Percentiles rank a stretch among this genome's conserved stretches.
Evolutionary conservation across 2,888 invertebrate genomes (phyloP).

Genomic region (Lasioglossum lativentre): DNA sequence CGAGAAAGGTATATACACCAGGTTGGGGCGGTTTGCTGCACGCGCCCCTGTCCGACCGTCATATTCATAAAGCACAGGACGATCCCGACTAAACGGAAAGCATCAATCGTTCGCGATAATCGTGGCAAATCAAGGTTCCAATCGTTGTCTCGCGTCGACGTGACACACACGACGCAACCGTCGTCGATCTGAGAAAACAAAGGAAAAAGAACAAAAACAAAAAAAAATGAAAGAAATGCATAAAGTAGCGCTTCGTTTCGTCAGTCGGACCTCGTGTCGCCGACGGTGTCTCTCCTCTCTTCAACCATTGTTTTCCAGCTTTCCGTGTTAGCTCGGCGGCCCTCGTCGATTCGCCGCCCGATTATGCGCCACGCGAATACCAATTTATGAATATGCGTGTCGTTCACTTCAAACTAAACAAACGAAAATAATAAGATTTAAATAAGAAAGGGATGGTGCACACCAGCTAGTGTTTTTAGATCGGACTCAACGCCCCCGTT

Average conservation of each 20-base stretch:
- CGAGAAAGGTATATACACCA: constrained; percentile 73
- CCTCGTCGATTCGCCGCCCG: constrained; percentile 61
- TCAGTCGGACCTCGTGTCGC: not conserved
- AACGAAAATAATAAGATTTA: not conserved
- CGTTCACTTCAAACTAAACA: constrained; percentile 34
- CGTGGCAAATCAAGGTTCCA: constrained; percentile 17
- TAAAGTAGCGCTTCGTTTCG: not conserved
- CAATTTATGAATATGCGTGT: constrained; percentile 72
- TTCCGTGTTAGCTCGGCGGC: constrained; percentile 63
- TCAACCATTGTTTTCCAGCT: constrained; percentile 39
- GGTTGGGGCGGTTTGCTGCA: constrained; percentile 68
- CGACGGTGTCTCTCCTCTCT: constrained; percentile 6
- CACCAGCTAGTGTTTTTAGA: constrained; percentile 73
- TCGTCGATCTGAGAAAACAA: constrained; percentile 6
- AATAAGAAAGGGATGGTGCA: constrained; percentile 65
- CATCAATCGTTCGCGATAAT: constrained; percentile 50
- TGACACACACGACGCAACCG: constrained; percentile 4
- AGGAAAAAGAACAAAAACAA: not conserved
- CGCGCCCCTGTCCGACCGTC: constrained; percentile 63
- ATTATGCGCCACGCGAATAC: constrained; percentile 46
- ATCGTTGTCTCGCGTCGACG: constrained; percentile 37
- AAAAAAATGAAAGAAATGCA: not conserved
- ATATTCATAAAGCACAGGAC: constrained; percentile 70
- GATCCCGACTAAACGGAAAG: constrained; percentile 67
- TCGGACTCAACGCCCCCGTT: constrained; percentile 71